phyloP scores from a whole-genome alignment of 2,888 invertebrate genomes.

The Acleris literana region DNA sequence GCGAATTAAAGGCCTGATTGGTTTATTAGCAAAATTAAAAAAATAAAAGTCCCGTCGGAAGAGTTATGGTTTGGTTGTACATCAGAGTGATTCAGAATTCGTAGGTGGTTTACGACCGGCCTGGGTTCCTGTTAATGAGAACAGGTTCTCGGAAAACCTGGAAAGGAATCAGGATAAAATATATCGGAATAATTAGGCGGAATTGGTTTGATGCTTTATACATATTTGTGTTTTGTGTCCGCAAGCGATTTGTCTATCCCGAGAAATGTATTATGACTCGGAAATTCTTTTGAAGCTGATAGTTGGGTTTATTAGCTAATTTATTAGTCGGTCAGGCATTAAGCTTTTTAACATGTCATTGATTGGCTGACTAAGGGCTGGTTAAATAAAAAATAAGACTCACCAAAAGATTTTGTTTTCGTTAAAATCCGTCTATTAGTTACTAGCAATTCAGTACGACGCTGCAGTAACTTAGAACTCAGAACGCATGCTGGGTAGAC shows the following conservation, averaged over 20 bases:
- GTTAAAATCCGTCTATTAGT: too few relatives aligned
- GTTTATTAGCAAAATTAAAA: slow-evolving; percentile 20
- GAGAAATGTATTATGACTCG: slow-evolving; percentile 4
- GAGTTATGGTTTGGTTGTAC: slow-evolving; percentile 28
- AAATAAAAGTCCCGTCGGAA: slow-evolving; percentile 23
- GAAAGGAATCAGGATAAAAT: slow-evolving; percentile 26
- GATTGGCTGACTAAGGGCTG: neutral
- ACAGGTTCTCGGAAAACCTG: slow-evolving; percentile 28
- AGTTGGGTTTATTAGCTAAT: neutral
- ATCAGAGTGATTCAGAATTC: slow-evolving; percentile 31
- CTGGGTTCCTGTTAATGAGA: slow-evolving; percentile 32
- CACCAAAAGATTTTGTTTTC: too few relatives aligned
- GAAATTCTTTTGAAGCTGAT: neutral
- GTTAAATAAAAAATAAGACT: too few relatives aligned
- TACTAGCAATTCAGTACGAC: too few relatives aligned
- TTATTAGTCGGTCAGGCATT: neutral
- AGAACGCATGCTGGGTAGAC: too few relatives aligned
- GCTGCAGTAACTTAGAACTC: too few relatives aligned
- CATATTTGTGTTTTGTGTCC: slow-evolving; percentile 14
- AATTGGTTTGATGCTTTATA: slow-evolving; percentile 13
- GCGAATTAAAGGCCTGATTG: slow-evolving; percentile 9
- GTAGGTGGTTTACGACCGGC: slow-evolving; percentile 35
- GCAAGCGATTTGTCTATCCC: slow-evolving; percentile 21
- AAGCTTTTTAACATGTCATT: neutral
- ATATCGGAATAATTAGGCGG: slow-evolving; percentile 25